These are phyloP conservation scores for Sturnus vulgaris DNA, from an alignment of 2,113 vertebrate species.

Conservation along the genomic window DNA sequence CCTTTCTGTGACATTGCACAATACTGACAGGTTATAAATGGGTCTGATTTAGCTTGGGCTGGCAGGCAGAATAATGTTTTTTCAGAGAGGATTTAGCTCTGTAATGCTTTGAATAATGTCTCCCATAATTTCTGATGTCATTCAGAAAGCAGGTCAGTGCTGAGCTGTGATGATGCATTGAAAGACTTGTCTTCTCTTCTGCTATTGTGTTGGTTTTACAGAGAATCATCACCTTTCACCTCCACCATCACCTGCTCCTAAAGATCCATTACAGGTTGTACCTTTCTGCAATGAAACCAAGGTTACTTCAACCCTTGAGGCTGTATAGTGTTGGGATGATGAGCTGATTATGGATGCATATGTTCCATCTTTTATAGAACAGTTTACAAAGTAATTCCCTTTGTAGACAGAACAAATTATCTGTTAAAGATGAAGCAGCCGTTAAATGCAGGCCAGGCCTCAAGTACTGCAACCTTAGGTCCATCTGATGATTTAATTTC, in stretches of 20 bases:
- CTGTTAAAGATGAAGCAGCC: conserved; percentile 24
- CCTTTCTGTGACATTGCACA: neutral
- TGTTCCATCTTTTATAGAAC: neutral
- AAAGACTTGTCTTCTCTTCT: neutral
- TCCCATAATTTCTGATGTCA: neutral
- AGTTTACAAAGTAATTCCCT: conserved; percentile 35
- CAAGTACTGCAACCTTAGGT: neutral
- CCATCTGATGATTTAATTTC: neutral
- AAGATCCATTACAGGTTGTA: neutral
- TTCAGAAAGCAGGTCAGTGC: neutral
- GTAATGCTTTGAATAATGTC: neutral
- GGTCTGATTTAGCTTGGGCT: neutral
- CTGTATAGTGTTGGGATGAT: neutral
- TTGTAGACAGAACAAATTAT: neutral
- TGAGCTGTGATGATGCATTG: neutral
- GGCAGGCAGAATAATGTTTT: neutral
- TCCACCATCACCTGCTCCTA: neutral
- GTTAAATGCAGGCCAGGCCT: neutral
- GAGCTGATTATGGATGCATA: conserved; percentile 6
- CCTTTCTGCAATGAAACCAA: neutral
- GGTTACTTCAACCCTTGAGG: neutral
- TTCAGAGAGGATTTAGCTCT: neutral
- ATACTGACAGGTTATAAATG: neutral
- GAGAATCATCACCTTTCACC: neutral
- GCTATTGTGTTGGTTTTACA: neutral